A percentile compares a stretch with the other conserved stretches of the same genome.
Conservation (phyloP, 2,797 vertebrate species). For the Pseudochirops cupreus region DNA sequence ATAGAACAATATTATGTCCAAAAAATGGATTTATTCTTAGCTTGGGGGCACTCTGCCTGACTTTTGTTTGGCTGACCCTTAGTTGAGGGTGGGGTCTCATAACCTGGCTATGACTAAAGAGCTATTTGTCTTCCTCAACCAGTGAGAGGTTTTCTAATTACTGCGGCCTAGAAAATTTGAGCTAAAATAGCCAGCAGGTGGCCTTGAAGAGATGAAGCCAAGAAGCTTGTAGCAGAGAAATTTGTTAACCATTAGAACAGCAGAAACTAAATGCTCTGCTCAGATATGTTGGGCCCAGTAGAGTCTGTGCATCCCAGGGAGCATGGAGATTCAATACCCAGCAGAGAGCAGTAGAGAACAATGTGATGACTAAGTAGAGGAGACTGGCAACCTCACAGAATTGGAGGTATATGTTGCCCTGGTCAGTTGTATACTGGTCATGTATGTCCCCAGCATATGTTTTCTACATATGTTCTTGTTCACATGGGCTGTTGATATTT, state of each 20-base stretch:
- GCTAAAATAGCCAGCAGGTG: neutral
- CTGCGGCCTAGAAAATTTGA: neutral
- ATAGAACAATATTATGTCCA: neutral
- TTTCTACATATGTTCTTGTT: neutral
- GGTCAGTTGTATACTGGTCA: neutral
- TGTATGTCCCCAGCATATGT: neutral
- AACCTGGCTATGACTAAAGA: neutral
- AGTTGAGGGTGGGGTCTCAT: neutral
- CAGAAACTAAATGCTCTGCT: neutral
- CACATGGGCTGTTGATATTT: neutral
- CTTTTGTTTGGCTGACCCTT: neutral
- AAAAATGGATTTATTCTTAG: neutral
- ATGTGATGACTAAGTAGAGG: neutral
- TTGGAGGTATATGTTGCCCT: neutral
- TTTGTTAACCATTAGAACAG: neutral
- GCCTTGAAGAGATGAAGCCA: neutral
- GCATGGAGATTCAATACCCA: neutral
- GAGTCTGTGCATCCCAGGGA: neutral
- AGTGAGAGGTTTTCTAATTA: neutral
- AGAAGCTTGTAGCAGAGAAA: neutral
- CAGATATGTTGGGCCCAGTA: neutral
- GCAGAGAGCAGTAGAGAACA: neutral
- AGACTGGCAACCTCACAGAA: neutral
- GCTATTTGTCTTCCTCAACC: neutral
- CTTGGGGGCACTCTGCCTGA: neutral